Evolutionary conservation across 1,140 invertebrate species (phyloP), one percentile per base, ranked within the genome.

Genomic region (Drosophila dunni): DNA sequence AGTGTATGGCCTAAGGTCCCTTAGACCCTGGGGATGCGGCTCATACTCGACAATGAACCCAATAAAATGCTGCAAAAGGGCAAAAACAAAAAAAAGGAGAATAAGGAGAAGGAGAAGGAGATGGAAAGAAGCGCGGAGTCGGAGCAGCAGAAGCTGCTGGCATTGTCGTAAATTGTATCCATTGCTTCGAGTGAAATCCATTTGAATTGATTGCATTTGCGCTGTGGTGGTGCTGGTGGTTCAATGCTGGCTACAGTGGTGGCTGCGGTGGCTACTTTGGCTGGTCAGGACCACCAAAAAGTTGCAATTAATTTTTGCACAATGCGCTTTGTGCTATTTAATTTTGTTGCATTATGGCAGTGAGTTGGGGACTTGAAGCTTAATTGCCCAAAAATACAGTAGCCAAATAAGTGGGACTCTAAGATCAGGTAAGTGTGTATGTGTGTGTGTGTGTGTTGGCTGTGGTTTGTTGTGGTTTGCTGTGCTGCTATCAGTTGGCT

Each of bases 221-320:
- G 34, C 6, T 38, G 57, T 7, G 36, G 63, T 8, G 48, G 51
- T 13, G 36, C 13, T 58, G 50, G 34, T 71, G 57, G 45, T 7
- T 9, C 42, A 51, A 17, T 29, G 24, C 24, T 29, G 24, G 5
- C 24, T 29, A 29, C 24, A 4, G 24, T 29, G 10, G 38, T 57
- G 45, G 34, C 5, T 33, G 61, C 7, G 20, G 63, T 7, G 45
- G 51, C 33, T 20, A 17, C 63, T 42, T 29, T 72, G 58, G 46
- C 13, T 20, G 36, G 53, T 45, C 42, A 54, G 76, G 80, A 80
- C 86, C 80, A 81, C 74, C 84, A 75, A 91, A 91, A 91, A 81
- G 89, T 75, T 89, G 89, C 84, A 91, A 91, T 91, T 91, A 91
- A 89, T 89, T 91, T 77, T 90, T 86, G 71, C 78, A 81, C 84